Evolutionary conservation across 2,797 vertebrate species (phyloP).

Genomic region (Vipera latastei): DNA sequence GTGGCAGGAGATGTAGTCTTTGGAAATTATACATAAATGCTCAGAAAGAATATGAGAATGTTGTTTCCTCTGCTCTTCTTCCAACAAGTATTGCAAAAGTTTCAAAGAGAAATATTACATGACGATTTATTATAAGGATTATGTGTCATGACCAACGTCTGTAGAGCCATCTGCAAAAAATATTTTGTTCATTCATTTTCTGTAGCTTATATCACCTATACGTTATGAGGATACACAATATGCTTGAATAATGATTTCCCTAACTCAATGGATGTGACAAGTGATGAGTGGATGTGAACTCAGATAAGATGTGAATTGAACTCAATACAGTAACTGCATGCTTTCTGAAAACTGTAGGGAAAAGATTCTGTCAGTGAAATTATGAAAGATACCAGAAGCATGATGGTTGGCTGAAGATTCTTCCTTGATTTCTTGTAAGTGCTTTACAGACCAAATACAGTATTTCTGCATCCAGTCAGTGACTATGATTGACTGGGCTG

Average conservation of each 20-base stretch:
- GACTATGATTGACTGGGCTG: not conserved
- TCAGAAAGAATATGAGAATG: not conserved
- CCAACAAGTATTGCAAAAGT: not conserved
- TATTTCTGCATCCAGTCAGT: not conserved
- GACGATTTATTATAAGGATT: not conserved
- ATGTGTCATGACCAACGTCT: not conserved
- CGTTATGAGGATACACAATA: not conserved
- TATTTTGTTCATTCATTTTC: not conserved
- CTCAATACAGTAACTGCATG: not conserved
- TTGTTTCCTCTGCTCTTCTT: conserved; percentile 2
- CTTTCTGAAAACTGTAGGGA: not conserved
- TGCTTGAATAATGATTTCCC: not conserved
- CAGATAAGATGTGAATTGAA: not conserved
- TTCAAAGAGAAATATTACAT: not conserved
- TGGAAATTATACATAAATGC: conserved; percentile 29
- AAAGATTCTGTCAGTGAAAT: not conserved
- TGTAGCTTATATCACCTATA: not conserved
- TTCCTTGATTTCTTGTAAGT: not conserved
- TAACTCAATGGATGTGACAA: not conserved
- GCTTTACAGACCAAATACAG: not conserved
- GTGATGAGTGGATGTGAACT: not conserved
- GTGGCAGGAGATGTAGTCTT: conserved; percentile 19
- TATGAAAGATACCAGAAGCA: not conserved
- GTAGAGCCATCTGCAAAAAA: not conserved
- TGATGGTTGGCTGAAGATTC: not conserved